These are phyloP conservation scores for Halcyon chelicuti DNA, from an alignment of 2,797 vertebrate genomes.

Conservation along the genomic window DNA sequence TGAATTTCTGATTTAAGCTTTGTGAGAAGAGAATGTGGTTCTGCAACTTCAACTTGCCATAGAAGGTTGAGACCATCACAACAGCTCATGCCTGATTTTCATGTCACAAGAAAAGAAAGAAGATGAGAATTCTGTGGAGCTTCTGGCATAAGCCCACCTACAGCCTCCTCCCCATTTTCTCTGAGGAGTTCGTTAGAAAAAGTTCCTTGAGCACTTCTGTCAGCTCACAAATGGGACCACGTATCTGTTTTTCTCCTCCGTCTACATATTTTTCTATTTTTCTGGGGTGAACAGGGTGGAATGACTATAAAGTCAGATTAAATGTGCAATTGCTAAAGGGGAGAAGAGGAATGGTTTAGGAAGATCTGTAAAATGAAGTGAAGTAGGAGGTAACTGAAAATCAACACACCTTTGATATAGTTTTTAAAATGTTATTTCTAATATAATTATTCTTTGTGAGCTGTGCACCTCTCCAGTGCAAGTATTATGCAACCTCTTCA, in stretches of 20 bases:
- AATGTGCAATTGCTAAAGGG: background rate
- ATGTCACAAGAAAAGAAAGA: background rate
- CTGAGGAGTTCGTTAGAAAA: background rate
- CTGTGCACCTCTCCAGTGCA: background rate
- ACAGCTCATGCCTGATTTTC: fast-evolving
- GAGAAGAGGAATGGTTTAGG: fast-evolving
- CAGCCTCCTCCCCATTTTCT: background rate
- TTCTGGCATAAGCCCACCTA: background rate
- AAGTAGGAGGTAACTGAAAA: background rate
- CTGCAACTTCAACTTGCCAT: background rate
- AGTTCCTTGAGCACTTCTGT: background rate
- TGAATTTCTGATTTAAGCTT: background rate
- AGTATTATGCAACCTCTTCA: fast-evolving
- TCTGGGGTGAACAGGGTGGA: background rate
- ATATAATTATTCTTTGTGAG: background rate
- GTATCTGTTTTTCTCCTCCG: background rate
- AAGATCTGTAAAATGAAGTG: background rate
- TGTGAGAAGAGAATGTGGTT: background rate
- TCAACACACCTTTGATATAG: fast-evolving
- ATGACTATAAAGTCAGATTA: background rate
- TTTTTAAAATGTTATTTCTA: background rate
- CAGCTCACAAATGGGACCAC: background rate
- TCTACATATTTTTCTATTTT: background rate
- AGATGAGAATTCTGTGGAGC: background rate
- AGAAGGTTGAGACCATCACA: background rate